Evolutionary conservation across 2,113 vertebrate species (phyloP), one percentile per base, ranked within the genome.

Genomic region (Anarhynchus alexandrinus): DNA sequence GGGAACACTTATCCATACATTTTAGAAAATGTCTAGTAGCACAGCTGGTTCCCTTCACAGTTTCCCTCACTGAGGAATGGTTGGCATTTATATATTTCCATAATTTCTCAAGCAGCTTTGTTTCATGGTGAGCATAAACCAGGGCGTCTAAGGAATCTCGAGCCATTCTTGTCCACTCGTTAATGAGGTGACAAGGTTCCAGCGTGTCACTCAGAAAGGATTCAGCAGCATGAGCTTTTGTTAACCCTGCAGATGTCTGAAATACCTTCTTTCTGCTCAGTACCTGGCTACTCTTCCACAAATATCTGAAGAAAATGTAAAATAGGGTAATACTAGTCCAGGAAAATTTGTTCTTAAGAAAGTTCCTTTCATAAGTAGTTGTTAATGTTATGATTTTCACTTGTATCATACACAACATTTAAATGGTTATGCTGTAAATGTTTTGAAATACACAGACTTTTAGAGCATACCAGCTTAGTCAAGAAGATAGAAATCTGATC

Each of bases 31-130:
- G 34, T 55, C 61, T 57, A 52, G 20, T 23, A 93, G 69, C 61
- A 82, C 83, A 94, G 81, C 86, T 84, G 59, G 52, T 83, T 93
- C 73, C 34, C 71, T 82, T 88, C 76, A 59, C 47, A 40, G 77
- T 58, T 91, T 72, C 40, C 66, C 78, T 85, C 18, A 1, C 65
- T 30, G 29, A 69, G 73, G 84, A 87, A 70, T 69, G 77, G 73
- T 80, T 89, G 84, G 70, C 72, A 87, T 93, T 91, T 94, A 84
- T 85, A 3, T 72, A 82, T 92, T 96, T 89, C 79, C 67, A 6
- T 86, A 85, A 87, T 79, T 94, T 89, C 49, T 89, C 79, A 71
- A 71, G 80, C 83, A 94, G 73, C 70, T 89, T 65, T 89, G 30
- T 66, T 93, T 90, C 83, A 40, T 20, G 59, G 43, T 26, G 66